phyloP scores from a whole-genome alignment of 2,113 vertebrate genomes.

The Plecturocebus donacophilus region DNA sequence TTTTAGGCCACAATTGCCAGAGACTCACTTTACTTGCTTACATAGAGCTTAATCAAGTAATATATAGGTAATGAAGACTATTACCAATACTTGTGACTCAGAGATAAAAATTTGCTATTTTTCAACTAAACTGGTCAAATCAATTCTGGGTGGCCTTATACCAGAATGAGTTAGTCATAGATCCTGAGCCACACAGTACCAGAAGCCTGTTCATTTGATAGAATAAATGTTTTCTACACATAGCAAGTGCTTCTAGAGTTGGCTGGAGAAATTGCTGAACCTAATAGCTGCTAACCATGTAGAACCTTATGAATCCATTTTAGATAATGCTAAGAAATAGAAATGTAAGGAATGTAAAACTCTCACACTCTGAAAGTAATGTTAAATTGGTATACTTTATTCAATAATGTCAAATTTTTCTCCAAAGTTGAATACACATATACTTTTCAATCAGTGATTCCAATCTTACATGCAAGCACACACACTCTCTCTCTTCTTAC shows the following conservation, averaged over 20 bases:
- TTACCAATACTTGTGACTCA: background rate
- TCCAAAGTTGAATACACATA: background rate
- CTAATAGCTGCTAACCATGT: background rate
- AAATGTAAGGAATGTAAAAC: background rate
- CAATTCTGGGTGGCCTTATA: background rate
- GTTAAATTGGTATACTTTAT: background rate
- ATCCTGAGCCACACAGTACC: background rate
- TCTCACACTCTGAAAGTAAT: background rate
- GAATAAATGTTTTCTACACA: background rate
- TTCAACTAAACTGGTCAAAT: constrained; percentile 36
- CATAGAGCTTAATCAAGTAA: constrained; percentile 40
- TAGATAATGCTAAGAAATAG: constrained; percentile 15
- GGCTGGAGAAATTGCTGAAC: background rate
- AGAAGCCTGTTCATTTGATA: background rate
- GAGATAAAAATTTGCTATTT: constrained; percentile 11
- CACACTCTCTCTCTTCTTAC: background rate
- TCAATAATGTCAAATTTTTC: constrained; percentile 27
- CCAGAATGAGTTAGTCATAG: background rate
- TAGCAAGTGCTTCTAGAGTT: background rate
- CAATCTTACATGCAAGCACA: background rate
- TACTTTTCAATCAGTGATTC: background rate
- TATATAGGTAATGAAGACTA: constrained; percentile 41
- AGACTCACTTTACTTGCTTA: constrained; percentile 30
- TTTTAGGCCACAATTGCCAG: constrained; percentile 26
- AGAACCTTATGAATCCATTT: constrained; percentile 3